Evolutionary conservation across 2,888 invertebrate genomes (phyloP), one percentile per base, ranked within the genome.

Genomic region (Chrysodeixis includens): DNA sequence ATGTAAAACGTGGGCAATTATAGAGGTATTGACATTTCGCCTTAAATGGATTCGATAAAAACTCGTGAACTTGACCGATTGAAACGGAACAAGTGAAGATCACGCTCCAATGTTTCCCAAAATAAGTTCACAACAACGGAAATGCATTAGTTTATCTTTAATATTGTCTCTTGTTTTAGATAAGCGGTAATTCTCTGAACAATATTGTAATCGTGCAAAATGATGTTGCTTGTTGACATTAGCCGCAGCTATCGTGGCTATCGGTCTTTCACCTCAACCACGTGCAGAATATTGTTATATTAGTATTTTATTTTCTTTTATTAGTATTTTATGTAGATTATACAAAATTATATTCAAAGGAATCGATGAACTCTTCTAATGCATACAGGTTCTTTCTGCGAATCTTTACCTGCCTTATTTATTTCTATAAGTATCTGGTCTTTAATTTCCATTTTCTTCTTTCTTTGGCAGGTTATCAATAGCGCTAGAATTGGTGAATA

Each of bases 401-500:
- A 26, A 2, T 26, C 2, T 26, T 26, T n/a, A n/a, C n/a, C n/a
- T n/a, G n/a, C n/a, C n/a, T n/a, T n/a, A n/a, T n/a, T n/a, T n/a
- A n/a, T n/a, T n/a, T n/a, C n/a, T n/a, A n/a, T n/a, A n/a, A n/a
- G n/a, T n/a, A n/a, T n/a, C n/a, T 12, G 16, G 18, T 40, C 26
- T 53, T 53, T 80, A 68, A 6, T 40, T 40, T n/a, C 40, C n/a
- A 5, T 7, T 40, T 4, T n/a, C n/a, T 12, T 35, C 5, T 49
- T 49, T 20, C 1, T 20, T 49, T 10, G 10, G 0, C 86, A 95
- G 95, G 69, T 95, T 98, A 72, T 97, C 98, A 12, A 97, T 98
- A 77, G 98, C 98, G 0, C 89, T 98, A 69, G 98, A 98, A 86
- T 92, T 98, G 76, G 97, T 98, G 62, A 97, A 97, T 88, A 98